These are phyloP conservation scores for Craseonycteris thonglongyai DNA, from an alignment of 2,113 vertebrate genomes.

Conservation along the genomic window DNA sequence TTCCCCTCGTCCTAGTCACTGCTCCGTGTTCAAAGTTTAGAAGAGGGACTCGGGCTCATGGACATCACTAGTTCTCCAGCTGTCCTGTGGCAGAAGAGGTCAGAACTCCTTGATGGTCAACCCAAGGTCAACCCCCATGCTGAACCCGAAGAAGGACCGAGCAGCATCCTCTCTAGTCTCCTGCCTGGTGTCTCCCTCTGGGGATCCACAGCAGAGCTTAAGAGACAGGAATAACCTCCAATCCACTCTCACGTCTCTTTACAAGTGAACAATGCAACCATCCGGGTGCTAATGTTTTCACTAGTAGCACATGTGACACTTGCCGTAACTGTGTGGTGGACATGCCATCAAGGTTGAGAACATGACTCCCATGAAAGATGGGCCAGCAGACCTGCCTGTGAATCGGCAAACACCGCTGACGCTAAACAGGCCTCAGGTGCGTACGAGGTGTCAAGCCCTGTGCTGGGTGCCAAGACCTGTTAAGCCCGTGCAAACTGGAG, in stretches of 20 bases:
- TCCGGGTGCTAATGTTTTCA: neutral
- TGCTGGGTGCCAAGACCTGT: neutral
- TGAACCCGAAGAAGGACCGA: neutral
- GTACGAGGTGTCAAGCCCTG: neutral
- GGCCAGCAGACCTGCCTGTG: neutral
- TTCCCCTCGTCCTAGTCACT: too few relatives aligned
- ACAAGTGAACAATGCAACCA: too few relatives aligned
- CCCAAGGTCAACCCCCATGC: neutral
- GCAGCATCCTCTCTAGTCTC: too few relatives aligned
- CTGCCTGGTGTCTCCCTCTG: neutral
- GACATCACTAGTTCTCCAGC: neutral
- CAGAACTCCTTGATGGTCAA: too few relatives aligned
- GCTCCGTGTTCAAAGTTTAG: neutral
- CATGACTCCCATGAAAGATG: neutral
- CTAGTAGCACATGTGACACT: neutral
- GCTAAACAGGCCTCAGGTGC: slow-evolving; percentile 48
- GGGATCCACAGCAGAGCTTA: neutral
- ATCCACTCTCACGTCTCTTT: neutral
- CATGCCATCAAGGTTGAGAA: neutral
- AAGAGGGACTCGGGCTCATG: neutral
- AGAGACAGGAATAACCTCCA: neutral
- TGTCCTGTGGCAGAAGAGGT: neutral
- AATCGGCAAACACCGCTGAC: too few relatives aligned
- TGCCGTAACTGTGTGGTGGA: neutral
- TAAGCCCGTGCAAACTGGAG: slow-evolving; percentile 56